Evolutionary conservation across 2,888 invertebrate species (phyloP).

Genomic region (Villa cingulata): DNA sequence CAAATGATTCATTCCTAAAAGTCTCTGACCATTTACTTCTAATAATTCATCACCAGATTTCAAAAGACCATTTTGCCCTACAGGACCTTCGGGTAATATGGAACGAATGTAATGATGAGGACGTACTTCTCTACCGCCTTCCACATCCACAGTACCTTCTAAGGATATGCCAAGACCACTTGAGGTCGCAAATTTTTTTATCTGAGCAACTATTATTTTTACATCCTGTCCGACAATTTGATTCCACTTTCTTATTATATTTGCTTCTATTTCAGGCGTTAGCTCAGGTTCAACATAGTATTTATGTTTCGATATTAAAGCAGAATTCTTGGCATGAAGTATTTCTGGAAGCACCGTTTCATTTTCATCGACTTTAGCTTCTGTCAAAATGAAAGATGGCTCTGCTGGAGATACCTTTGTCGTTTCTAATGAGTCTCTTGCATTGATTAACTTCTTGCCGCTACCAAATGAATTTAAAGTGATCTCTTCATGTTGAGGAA

Average conservation of each 20-base stretch:
- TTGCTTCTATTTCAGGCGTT: slow-evolving; percentile 60
- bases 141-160: slow-evolving; percentile 96
- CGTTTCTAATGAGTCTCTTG: slow-evolving; percentile 30
- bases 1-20: slow-evolving; percentile 80
- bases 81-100: slow-evolving; percentile 94
- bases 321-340: slow-evolving; percentile 25
- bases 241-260: slow-evolving; percentile 70
- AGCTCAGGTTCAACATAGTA: slow-evolving; percentile 37
- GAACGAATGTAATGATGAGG: slow-evolving; percentile 98
- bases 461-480: slow-evolving; percentile 26
- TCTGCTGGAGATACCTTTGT: slow-evolving; percentile 29
- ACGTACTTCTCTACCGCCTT: slow-evolving; percentile 90
- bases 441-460: slow-evolving; percentile 29
- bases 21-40: slow-evolving; percentile 79
- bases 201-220: slow-evolving; percentile 66
- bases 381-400: slow-evolving; percentile 15
- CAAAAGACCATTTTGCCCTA: slow-evolving; percentile 78
- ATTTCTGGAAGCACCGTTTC: slow-evolving; percentile 4
- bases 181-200: slow-evolving; percentile 74
- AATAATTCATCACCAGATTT: slow-evolving; percentile 92
- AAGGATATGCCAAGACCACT: slow-evolving; percentile 94
- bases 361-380: slow-evolving; percentile 11
- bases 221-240: slow-evolving; percentile 65
- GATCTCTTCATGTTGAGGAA: slow-evolving; percentile 14
- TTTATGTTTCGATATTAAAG: slow-evolving; percentile 26